Percentiles rank a stretch among this genome's conserved stretches.
These are phyloP conservation scores for Pandemis corylana DNA, from an alignment of 2,888 invertebrate genomes.

Conservation along the genomic window DNA sequence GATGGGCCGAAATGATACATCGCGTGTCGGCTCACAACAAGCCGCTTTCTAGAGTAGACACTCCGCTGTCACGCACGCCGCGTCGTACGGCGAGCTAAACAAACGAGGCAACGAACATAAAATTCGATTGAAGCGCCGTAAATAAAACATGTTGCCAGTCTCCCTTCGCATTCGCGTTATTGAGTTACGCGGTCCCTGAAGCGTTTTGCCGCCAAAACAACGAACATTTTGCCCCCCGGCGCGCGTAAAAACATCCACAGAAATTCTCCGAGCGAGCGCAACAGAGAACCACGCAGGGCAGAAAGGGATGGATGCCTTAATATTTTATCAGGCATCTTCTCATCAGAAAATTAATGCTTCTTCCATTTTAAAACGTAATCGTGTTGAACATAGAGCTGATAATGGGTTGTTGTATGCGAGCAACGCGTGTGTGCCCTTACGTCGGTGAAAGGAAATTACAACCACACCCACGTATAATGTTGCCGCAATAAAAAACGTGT, in stretches of 20 bases:
- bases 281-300: conserved; percentile 66
- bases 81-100: conserved; percentile 56
- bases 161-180: conserved; percentile 80
- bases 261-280: conserved; percentile 62
- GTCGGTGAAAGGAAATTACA: conserved; percentile 85
- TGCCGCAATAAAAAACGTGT: conserved; percentile 84
- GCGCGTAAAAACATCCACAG: conserved; percentile 82
- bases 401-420: conserved; percentile 50
- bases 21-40: conserved; percentile 58
- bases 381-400: conserved; percentile 46
- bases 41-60: conserved; percentile 49
- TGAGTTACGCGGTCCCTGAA: conserved; percentile 83
- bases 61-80: conserved; percentile 66
- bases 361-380: conserved; percentile 51
- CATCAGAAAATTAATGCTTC: conserved; percentile 59
- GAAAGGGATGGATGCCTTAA: conserved; percentile 80
- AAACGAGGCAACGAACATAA: conserved; percentile 60
- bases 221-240: conserved; percentile 84
- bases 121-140: conserved; percentile 81
- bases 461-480: conserved; percentile 86
- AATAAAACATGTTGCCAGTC: conserved; percentile 82
- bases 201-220: conserved; percentile 86
- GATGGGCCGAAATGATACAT: conserved; percentile 44
- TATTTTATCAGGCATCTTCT: conserved; percentile 83
- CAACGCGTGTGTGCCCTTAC: conserved; percentile 85